These are phyloP conservation scores for Eurytoma californica DNA, from an alignment of 2,888 invertebrate species.

Conservation along the genomic window DNA sequence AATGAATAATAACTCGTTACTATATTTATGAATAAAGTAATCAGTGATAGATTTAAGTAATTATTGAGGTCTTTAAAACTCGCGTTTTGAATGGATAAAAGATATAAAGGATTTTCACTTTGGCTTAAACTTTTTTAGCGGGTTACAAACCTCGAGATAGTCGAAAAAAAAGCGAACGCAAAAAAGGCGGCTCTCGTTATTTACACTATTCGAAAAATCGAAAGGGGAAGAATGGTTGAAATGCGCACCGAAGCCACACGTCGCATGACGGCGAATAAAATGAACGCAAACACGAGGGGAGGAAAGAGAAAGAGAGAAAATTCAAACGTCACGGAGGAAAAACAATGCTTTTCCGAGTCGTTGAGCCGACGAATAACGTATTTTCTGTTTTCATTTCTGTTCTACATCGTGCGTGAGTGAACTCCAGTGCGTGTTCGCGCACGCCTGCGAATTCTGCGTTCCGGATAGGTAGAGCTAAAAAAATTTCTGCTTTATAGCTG, in stretches of 20 bases:
- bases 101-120: not conserved
- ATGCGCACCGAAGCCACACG: not conserved
- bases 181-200: constrained; percentile 16
- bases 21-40: too few species aligned
- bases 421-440: too few species aligned
- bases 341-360: constrained; percentile 38
- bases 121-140: not conserved
- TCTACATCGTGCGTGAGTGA: constrained; percentile 6
- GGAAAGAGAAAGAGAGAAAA: not conserved
- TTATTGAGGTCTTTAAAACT: too few species aligned
- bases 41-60: too few species aligned
- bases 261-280: constrained; percentile 20
- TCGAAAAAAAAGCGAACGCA: not conserved
- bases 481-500: too few species aligned
- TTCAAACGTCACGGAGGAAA: constrained; percentile 21
- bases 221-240: not conserved
- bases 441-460: too few species aligned
- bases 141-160: not conserved
- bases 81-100: not conserved
- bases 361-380: constrained; percentile 26
- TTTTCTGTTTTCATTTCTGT: not conserved
- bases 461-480: too few species aligned
- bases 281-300: not conserved
- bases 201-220: constrained; percentile 22
- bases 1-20: too few species aligned